phyloP scores from a whole-genome alignment of 2,888 invertebrate genomes.

The Xylocampa areola region DNA sequence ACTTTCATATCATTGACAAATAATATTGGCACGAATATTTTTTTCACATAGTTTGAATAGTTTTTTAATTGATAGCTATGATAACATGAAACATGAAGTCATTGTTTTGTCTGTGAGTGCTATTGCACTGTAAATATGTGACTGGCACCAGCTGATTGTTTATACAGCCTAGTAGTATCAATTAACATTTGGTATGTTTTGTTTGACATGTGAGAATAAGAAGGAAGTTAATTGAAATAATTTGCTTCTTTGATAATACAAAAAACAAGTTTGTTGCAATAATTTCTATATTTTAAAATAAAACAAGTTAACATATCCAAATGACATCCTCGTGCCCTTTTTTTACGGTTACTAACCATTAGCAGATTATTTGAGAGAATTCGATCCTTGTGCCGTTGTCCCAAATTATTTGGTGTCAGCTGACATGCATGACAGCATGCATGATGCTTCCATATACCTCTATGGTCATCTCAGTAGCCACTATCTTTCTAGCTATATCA shows the following conservation, averaged over 20 bases:
- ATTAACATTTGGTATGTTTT: slow-evolving; percentile 27
- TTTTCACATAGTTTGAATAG: slow-evolving; percentile 57
- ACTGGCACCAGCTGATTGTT: slow-evolving; percentile 60
- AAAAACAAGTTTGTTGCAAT: neutral
- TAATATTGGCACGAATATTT: slow-evolving; percentile 62
- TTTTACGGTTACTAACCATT: too few species aligned
- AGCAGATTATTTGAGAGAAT: too few species aligned
- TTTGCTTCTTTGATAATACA: neutral
- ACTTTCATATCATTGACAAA: slow-evolving; percentile 63
- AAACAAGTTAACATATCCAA: slow-evolving; percentile 3
- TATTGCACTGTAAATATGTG: slow-evolving; percentile 51
- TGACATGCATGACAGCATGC: too few species aligned
- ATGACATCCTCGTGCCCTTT: too few species aligned
- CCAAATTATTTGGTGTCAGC: too few species aligned
- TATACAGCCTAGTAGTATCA: slow-evolving; percentile 41
- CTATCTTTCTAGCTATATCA: too few species aligned
- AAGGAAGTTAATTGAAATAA: slow-evolving; percentile 11
- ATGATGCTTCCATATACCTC: too few species aligned
- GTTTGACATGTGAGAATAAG: slow-evolving; percentile 5
- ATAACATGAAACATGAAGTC: slow-evolving; percentile 44
- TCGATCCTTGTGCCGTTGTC: too few species aligned
- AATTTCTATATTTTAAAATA: neutral
- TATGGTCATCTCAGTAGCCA: too few species aligned
- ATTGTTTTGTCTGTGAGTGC: slow-evolving; percentile 46
- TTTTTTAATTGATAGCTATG: slow-evolving; percentile 48